A percentile compares a stretch with the other conserved stretches of the same genome.
These are phyloP conservation scores for Myodes glareolus DNA, from an alignment of 2,113 vertebrate species.

Conservation along the genomic window DNA sequence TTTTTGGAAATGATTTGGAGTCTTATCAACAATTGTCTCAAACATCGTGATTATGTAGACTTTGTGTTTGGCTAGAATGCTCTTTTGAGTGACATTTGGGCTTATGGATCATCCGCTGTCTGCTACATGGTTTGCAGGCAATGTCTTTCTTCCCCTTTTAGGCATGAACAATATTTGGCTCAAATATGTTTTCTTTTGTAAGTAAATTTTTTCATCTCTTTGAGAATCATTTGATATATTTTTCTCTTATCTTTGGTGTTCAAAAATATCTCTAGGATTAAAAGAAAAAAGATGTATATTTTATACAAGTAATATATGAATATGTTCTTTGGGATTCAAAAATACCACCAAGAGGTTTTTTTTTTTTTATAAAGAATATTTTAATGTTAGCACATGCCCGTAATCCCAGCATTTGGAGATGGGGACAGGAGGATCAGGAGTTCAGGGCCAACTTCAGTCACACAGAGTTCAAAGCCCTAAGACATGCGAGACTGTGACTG, in stretches of 20 bases:
- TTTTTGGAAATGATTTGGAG: constrained; percentile 3
- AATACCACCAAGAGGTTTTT: constrained; percentile 57
- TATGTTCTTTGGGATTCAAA: constrained; percentile 76
- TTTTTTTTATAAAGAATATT: constrained; percentile 56
- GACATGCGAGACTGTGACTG: not conserved
- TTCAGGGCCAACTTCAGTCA: not conserved
- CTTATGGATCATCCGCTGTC: not conserved
- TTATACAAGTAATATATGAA: constrained; percentile 78
- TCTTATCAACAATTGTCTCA: constrained; percentile 27
- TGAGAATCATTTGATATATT: constrained; percentile 62
- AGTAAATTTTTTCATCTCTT: constrained; percentile 41
- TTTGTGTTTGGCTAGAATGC: constrained; percentile 18
- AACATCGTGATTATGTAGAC: constrained; percentile 12
- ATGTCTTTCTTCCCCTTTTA: not conserved
- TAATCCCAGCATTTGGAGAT: not conserved
- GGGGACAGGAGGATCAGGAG: not conserved
- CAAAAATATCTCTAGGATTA: constrained; percentile 73
- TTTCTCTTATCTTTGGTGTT: constrained; percentile 70
- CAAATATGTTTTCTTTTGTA: constrained; percentile 61
- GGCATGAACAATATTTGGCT: constrained; percentile 54
- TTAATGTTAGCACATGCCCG: not conserved
- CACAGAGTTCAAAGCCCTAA: not conserved
- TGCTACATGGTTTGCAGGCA: constrained; percentile 7
- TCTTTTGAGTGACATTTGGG: constrained; percentile 39
- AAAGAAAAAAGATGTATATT: constrained; percentile 61